A percentile compares a stretch with the other conserved stretches of the same genome.
Evolutionary conservation across 2,113 vertebrate genomes (phyloP).

Genomic region (Piaya cayana): DNA sequence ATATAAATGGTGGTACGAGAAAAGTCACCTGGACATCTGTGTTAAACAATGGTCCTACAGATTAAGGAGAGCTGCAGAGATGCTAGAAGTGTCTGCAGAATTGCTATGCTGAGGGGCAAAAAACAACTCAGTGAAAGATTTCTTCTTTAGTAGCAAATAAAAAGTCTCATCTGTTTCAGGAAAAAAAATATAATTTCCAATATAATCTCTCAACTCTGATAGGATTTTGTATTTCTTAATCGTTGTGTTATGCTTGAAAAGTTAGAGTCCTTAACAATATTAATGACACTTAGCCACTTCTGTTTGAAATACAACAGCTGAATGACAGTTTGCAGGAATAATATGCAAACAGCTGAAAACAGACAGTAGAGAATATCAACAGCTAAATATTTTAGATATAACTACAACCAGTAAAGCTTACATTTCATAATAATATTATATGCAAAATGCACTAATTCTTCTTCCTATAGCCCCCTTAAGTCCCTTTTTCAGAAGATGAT

Average conservation of each 20-base stretch:
- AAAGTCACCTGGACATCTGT: neutral
- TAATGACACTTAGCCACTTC: neutral
- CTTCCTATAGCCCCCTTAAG: neutral
- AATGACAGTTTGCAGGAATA: neutral
- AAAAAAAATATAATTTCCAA: neutral
- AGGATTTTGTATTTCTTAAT: neutral
- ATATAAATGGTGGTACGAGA: neutral
- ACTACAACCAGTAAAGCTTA: neutral
- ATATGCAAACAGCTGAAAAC: neutral
- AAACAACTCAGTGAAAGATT: neutral
- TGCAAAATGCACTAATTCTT: neutral
- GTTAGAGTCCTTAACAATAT: neutral
- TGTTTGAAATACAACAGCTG: neutral
- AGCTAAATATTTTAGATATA: neutral
- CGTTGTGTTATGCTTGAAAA: neutral
- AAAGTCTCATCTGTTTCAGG: neutral
- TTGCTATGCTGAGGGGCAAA: neutral
- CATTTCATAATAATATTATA: neutral
- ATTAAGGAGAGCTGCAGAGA: neutral
- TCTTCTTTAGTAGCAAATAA: neutral
- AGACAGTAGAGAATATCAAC: neutral
- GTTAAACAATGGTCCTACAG: neutral
- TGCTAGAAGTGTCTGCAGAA: neutral
- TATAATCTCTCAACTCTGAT: neutral
- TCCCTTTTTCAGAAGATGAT: neutral